Evolutionary conservation across 2,797 vertebrate species (phyloP), one percentile per base, ranked within the genome.

Genomic region (Rhinatrema bivittatum): DNA sequence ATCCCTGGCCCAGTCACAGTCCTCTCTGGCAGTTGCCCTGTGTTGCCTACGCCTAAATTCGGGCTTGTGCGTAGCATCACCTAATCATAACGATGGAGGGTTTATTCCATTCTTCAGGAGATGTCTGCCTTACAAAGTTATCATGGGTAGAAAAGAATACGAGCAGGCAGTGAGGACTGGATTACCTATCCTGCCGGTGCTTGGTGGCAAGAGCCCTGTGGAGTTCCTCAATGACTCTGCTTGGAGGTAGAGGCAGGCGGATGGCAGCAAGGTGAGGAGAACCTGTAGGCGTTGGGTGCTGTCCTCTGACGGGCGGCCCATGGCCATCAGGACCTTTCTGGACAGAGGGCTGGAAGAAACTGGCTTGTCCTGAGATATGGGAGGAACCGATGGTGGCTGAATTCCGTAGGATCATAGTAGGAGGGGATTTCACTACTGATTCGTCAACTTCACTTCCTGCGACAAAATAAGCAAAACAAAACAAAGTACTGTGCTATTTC

Each of bases 201-300:
- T 97, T 98, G 38, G 89, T 89, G 55, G 94, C 93, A 32, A 98
- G 85, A 4, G 94, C 93, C 64, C 94, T 80, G 69, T 98, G 94
- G 45, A 98, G 87, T 72, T 98, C 94, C 57, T 98, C 94, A 51
- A 98, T 97, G 57, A 98, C 91, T 39, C 91, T 90, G 79, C 91
- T 96, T 60, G 93, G 91, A 51, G 94, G 93, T 85, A 96, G 86
- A n/a, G 90, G 90, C 56, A 90, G 85, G 64, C 92, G 91, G 43
- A 94, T 81, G 0, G 89, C 81, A 62, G 82, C 85, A 39, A 93
- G 63, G 59, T 92, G 91, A 19, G 91, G 93, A 30, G 92, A 97
- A 40, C 89, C 83, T 0, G 88, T 87, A 42, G 87, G 53, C 3
- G 91, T 91, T 46, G 79, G 59, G 30, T 87, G 81, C 60, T 88